These are phyloP conservation scores for Microcebus griseorufus DNA, from an alignment of 2,113 vertebrate genomes.

Conservation along the genomic window DNA sequence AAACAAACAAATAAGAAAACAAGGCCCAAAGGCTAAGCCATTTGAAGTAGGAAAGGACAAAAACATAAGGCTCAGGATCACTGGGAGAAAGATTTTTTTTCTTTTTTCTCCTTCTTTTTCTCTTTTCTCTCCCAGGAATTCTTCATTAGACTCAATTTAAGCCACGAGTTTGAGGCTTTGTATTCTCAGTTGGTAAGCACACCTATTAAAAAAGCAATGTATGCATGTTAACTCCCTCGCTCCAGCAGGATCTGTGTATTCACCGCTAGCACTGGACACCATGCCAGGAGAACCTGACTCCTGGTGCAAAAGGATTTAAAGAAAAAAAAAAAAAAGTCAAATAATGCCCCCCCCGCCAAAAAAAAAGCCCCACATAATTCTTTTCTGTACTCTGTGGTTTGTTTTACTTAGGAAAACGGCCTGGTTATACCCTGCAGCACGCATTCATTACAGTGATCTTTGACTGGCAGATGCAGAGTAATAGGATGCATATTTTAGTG, in stretches of 20 bases:
- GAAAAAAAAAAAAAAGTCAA: constrained; percentile 21
- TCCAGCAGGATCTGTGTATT: constrained; percentile 53
- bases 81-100: constrained; percentile 52
- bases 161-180: constrained; percentile 71
- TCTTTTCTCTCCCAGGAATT: constrained; percentile 57
- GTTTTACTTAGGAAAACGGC: constrained; percentile 86
- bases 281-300: constrained; percentile 82
- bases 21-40: constrained; percentile 49
- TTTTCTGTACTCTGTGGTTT: constrained; percentile 85
- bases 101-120: neutral
- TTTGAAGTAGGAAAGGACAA: constrained; percentile 67
- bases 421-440: constrained; percentile 87
- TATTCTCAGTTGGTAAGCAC: constrained; percentile 76
- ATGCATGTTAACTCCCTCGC: constrained; percentile 75
- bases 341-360: neutral
- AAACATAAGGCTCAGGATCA: constrained; percentile 68
- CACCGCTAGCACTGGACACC: constrained; percentile 68
- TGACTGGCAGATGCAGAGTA: constrained; percentile 89
- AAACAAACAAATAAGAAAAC: neutral
- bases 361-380: constrained; percentile 73
- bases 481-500: constrained; percentile 89
- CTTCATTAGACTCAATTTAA: constrained; percentile 77
- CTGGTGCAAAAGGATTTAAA: constrained; percentile 78
- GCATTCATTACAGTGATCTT: constrained; percentile 88
- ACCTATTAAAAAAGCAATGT: constrained; percentile 79